phyloP scores from a whole-genome alignment of 2,888 invertebrate genomes.

The Acronicta aceris region DNA sequence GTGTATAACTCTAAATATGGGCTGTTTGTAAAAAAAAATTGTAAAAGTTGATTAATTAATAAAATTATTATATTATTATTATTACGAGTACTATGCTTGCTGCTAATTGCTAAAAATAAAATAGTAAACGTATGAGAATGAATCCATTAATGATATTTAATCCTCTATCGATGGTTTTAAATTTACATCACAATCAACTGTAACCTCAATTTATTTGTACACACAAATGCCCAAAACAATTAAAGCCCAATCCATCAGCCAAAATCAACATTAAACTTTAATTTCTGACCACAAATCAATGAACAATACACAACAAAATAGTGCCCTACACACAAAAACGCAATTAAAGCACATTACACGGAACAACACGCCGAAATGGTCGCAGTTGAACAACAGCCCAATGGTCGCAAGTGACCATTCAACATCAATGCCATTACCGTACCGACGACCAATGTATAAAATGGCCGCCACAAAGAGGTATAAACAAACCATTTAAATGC shows the following conservation, averaged over 20 bases:
- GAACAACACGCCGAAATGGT: constrained; percentile 19
- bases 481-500: constrained; percentile 60
- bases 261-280: constrained; percentile 8
- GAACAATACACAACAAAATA: constrained; percentile 21
- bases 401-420: constrained; percentile 24
- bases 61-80: no score
- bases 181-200: no score
- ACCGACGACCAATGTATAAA: constrained; percentile 29
- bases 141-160: no score
- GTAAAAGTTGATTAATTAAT: no score
- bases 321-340: constrained; percentile 24
- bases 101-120: no score
- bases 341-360: constrained; percentile 29
- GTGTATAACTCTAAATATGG: no score
- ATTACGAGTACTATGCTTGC: no score
- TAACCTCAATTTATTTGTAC: background rate
- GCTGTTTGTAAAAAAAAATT: no score
- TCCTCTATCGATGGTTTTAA: no score
- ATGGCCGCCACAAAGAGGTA: constrained; percentile 50
- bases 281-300: constrained; percentile 27
- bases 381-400: constrained; percentile 13
- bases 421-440: constrained; percentile 32
- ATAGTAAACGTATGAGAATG: no score
- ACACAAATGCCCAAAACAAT: background rate
- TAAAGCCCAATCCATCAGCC: constrained; percentile 3